These are phyloP conservation scores for Bradynema listronoti DNA, from an alignment of 1,140 invertebrate genomes.

Conservation along the genomic window DNA sequence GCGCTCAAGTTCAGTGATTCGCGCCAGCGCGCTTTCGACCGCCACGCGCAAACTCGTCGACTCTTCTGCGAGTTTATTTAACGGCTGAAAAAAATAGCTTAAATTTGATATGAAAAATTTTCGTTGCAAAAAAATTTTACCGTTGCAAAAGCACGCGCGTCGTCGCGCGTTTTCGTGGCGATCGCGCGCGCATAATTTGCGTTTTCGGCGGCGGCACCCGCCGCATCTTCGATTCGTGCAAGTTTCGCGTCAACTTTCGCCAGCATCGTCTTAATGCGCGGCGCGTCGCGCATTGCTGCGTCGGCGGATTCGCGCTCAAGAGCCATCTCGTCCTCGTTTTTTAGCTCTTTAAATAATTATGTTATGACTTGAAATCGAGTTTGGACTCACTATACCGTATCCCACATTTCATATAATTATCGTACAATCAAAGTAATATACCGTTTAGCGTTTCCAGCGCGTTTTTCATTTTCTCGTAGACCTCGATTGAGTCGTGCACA, in stretches of 20 bases:
- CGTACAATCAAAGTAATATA: too few species aligned
- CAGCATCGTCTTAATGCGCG: too few species aligned
- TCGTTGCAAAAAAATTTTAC: not conserved
- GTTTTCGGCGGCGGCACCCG: not conserved
- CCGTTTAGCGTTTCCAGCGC: too few species aligned
- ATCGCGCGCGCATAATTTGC: not conserved
- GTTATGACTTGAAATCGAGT: too few species aligned
- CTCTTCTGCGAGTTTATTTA: not conserved
- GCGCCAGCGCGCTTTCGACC: not conserved
- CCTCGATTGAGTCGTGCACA: too few species aligned
- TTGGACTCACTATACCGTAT: too few species aligned
- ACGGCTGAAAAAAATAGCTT: constrained; percentile 3
- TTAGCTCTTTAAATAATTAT: too few species aligned
- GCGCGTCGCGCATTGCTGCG: too few species aligned
- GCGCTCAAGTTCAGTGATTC: not conserved
- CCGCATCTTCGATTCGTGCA: not conserved
- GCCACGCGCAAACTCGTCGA: not conserved
- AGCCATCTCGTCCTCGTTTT: too few species aligned
- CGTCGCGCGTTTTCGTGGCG: not conserved
- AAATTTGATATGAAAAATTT: not conserved
- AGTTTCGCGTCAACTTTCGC: not conserved
- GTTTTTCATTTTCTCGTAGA: too few species aligned
- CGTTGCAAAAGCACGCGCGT: not conserved
- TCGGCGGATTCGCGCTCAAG: too few species aligned
- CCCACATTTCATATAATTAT: too few species aligned